Evolutionary conservation across 2,888 invertebrate genomes (phyloP).

Genomic region (Dinocampus coccinellae): DNA sequence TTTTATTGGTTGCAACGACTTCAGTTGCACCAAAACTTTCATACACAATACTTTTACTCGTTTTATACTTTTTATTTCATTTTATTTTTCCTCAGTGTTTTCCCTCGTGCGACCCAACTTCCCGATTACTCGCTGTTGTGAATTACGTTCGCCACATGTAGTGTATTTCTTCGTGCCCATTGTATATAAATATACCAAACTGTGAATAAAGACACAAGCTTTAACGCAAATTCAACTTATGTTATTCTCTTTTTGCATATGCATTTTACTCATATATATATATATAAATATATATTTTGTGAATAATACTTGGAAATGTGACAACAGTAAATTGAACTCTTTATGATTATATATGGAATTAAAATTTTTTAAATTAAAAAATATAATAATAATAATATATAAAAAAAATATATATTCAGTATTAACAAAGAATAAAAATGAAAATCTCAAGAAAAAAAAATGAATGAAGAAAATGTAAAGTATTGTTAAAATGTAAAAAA

Average conservation of each 20-base stretch:
- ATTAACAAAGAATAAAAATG: not conserved
- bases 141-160: slow-evolving; percentile 1
- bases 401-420: not conserved
- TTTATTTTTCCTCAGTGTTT: not conserved
- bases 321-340: too few species aligned
- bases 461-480: not conserved
- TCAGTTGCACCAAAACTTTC: not conserved
- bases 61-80: not conserved
- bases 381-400: too few species aligned
- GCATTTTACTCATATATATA: too few species aligned
- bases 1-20: slow-evolving; percentile 5
- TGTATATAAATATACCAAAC: not conserved
- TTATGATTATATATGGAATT: too few species aligned
- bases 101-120: slow-evolving; percentile 3
- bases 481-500: too few species aligned
- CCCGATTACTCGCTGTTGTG: slow-evolving; percentile 8
- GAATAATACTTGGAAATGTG: too few species aligned
- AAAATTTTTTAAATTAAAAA: too few species aligned
- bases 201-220: slow-evolving; percentile 15
- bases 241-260: not conserved
- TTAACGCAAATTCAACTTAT: slow-evolving; percentile 5
- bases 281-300: too few species aligned
- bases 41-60: not conserved
- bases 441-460: not conserved
- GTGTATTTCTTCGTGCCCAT: not conserved